These are phyloP conservation scores for Mormoops blainvillei DNA, from an alignment of 2,113 vertebrate species.

Conservation along the genomic window DNA sequence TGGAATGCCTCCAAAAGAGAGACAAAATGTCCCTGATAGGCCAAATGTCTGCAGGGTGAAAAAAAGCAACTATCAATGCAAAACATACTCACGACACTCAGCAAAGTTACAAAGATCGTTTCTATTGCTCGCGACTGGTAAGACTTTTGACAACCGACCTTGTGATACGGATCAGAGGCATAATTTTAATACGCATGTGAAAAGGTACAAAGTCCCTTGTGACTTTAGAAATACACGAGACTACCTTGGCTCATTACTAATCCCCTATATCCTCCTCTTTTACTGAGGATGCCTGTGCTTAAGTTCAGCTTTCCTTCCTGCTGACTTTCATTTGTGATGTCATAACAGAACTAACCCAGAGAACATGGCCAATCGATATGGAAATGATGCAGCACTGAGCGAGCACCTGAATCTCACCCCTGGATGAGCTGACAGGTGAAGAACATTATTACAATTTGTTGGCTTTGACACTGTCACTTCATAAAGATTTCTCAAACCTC, in stretches of 20 bases:
- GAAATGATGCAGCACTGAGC: neutral
- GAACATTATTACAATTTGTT: neutral
- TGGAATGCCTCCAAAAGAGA: neutral
- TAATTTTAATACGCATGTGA: neutral
- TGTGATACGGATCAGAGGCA: neutral
- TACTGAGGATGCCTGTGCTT: neutral
- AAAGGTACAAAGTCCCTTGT: neutral
- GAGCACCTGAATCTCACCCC: neutral
- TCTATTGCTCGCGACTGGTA: neutral
- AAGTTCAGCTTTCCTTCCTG: neutral
- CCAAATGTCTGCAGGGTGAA: neutral
- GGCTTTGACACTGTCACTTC: neutral
- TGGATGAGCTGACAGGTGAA: neutral
- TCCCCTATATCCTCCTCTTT: neutral
- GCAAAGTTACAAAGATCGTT: neutral
- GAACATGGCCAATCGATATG: neutral
- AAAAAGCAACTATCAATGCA: neutral
- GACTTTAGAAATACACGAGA: neutral
- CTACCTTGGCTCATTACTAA: neutral
- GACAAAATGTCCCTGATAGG: neutral
- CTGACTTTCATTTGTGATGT: conserved; percentile 52
- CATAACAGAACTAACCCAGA: conserved; percentile 36
- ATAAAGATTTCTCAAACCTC: neutral
- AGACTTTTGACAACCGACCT: neutral
- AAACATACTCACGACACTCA: neutral